phyloP scores from a whole-genome alignment of 2,113 vertebrate species.

The Morone chrysops region DNA sequence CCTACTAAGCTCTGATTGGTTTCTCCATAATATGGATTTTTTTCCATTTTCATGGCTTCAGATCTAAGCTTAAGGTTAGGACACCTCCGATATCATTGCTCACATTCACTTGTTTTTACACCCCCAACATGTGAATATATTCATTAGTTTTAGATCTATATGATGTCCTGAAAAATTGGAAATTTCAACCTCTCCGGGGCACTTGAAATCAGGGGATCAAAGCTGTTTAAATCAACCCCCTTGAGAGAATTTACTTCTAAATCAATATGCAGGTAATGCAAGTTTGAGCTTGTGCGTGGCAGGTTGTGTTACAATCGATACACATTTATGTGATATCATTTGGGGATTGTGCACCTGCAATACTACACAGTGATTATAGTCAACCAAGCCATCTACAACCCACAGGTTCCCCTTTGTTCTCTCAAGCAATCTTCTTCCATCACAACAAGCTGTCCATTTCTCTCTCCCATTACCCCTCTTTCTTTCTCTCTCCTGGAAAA shows the following conservation, averaged over 20 bases:
- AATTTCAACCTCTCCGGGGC: background rate
- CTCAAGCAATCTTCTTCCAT: constrained; percentile 33
- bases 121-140: background rate
- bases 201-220: background rate
- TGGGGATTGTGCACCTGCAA: constrained; percentile 51
- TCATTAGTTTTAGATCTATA: background rate
- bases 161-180: background rate
- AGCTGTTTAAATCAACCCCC: background rate
- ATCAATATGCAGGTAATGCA: constrained; percentile 7
- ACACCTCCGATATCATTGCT: background rate
- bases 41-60: background rate
- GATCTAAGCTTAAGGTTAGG: too few species aligned
- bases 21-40: background rate
- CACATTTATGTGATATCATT: constrained; percentile 43
- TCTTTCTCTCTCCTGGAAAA: constrained; percentile 55
- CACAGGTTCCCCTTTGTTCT: constrained; percentile 36
- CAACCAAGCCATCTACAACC: constrained; percentile 7
- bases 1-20: background rate
- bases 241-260: constrained; percentile 1
- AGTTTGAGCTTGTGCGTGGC: background rate
- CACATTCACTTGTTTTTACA: background rate
- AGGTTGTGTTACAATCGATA: constrained; percentile 13
- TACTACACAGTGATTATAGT: constrained; percentile 43
- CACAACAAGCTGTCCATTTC: constrained; percentile 48
- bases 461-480: constrained; percentile 11